These are phyloP conservation scores for Lasioglossum figueresi DNA, from an alignment of 2,888 invertebrate genomes.

Conservation along the genomic window DNA sequence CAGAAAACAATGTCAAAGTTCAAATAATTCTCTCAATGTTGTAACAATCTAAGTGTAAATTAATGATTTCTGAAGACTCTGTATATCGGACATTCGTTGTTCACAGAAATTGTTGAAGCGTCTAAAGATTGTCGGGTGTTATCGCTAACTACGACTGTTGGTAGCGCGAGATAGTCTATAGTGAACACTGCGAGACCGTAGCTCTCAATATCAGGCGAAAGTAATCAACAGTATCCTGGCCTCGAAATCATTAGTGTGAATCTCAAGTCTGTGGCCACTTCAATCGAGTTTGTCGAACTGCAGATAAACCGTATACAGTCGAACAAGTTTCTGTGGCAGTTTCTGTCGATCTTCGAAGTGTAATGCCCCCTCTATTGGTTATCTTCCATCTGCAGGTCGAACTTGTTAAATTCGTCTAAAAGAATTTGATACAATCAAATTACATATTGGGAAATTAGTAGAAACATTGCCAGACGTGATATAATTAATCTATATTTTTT, in stretches of 20 bases:
- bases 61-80: background rate
- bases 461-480: no score
- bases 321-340: background rate
- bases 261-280: background rate
- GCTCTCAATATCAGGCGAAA: background rate
- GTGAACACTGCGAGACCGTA: background rate
- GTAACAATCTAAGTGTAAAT: background rate
- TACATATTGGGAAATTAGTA: no score
- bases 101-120: background rate
- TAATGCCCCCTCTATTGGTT: background rate
- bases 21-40: background rate
- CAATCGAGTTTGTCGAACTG: background rate
- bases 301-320: background rate
- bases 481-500: no score
- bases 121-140: background rate
- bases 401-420: no score
- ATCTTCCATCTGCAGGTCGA: background rate
- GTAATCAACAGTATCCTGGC: background rate
- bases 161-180: background rate
- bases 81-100: background rate
- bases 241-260: background rate
- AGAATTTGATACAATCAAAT: no score
- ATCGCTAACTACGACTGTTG: background rate
- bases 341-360: background rate
- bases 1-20: no score